phyloP scores from a whole-genome alignment of 2,113 vertebrate species.

The Syngnathoides biaculeatus region DNA sequence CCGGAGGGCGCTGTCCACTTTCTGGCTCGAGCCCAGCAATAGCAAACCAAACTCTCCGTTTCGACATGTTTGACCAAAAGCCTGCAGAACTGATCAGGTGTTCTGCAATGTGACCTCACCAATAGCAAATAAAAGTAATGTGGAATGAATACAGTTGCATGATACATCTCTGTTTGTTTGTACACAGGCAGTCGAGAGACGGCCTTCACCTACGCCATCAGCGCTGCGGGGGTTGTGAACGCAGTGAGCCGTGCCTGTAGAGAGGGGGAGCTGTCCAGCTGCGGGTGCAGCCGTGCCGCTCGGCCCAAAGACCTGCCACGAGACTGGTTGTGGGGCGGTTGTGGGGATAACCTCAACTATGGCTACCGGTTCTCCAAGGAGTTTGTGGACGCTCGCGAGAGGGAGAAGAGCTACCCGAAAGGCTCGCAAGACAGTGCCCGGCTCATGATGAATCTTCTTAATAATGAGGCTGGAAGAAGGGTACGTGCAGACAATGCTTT shows the following conservation, averaged over 20 bases:
- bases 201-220: constrained; percentile 93
- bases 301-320: constrained; percentile 92
- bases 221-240: constrained; percentile 92
- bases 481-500: constrained; percentile 66
- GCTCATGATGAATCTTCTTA: constrained; percentile 94
- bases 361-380: constrained; percentile 97
- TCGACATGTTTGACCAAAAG: constrained; percentile 28
- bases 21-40: constrained; percentile 60
- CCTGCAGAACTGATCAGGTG: background rate
- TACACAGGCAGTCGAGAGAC: constrained; percentile 91
- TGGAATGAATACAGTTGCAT: background rate
- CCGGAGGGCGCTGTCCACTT: constrained; percentile 59
- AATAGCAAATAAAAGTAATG: background rate
- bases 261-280: constrained; percentile 94
- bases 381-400: constrained; percentile 93
- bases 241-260: constrained; percentile 94
- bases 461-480: constrained; percentile 92
- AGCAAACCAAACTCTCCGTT: constrained; percentile 46
- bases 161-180: background rate
- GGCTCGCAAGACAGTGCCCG: constrained; percentile 86
- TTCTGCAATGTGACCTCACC: background rate
- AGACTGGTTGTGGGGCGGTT: constrained; percentile 99
- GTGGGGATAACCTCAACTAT: constrained; percentile 94
- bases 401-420: constrained; percentile 89
- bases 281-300: constrained; percentile 90